Evolutionary conservation across 2,113 vertebrate species (phyloP).

Genomic region (Sinocyclocheilus anophthalmus): DNA sequence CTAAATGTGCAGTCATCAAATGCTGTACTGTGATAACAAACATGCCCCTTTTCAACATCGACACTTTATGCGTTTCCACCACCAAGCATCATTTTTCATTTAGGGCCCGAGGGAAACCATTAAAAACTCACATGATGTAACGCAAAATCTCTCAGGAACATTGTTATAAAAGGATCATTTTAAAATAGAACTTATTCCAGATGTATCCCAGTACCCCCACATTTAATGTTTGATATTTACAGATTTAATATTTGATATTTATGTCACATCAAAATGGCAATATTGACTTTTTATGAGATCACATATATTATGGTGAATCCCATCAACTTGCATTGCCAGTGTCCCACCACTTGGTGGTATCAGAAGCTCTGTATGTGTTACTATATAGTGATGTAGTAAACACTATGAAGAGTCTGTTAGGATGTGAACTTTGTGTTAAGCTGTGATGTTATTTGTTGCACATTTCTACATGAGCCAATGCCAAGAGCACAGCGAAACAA

Average conservation of each 20-base stretch:
- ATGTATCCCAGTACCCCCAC: background rate
- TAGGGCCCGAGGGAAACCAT: background rate
- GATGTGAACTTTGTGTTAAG: background rate
- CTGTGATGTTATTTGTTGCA: background rate
- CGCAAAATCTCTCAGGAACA: no score
- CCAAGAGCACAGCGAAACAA: background rate
- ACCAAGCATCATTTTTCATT: background rate
- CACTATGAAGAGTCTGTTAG: background rate
- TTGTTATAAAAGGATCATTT: background rate
- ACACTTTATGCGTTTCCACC: background rate
- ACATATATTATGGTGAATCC: background rate
- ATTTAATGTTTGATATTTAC: background rate
- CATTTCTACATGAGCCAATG: background rate
- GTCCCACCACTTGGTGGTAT: conserved; percentile 14
- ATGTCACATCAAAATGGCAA: background rate
- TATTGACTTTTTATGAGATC: no score
- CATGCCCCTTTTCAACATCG: background rate
- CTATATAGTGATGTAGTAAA: background rate
- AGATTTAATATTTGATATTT: background rate
- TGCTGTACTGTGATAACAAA: background rate
- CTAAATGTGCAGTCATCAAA: conserved; percentile 13
- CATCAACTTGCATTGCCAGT: background rate
- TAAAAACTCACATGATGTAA: background rate
- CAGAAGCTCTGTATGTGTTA: background rate
- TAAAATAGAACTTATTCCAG: background rate